phyloP scores from a whole-genome alignment of 2,113 vertebrate species.

The Diphyllodes magnificus region DNA sequence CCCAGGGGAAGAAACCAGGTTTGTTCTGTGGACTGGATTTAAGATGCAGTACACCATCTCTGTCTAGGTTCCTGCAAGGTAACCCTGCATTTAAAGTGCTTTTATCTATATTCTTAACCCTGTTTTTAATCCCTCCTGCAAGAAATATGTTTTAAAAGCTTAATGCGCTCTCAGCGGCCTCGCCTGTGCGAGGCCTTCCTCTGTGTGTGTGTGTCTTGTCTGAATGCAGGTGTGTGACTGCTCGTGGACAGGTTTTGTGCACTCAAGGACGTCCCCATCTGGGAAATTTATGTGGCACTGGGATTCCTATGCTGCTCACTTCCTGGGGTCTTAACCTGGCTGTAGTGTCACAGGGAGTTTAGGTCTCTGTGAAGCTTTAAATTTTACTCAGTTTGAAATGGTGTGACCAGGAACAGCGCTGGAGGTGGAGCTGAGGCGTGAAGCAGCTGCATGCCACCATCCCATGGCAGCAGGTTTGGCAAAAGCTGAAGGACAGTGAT shows the following conservation, averaged over 20 bases:
- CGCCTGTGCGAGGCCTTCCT: neutral
- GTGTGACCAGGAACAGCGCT: accelerated
- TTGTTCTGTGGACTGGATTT: neutral
- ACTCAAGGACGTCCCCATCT: neutral
- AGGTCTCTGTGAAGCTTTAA: neutral
- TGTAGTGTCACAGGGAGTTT: neutral
- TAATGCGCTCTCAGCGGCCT: neutral
- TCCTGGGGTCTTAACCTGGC: neutral
- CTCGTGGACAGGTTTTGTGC: accelerated
- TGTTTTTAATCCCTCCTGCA: neutral
- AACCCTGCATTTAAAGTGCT: neutral
- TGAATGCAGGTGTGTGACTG: neutral
- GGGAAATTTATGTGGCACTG: neutral
- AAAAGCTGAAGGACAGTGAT: neutral
- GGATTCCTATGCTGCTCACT: accelerated
- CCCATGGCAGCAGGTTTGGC: neutral
- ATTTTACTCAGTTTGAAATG: neutral
- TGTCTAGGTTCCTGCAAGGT: neutral
- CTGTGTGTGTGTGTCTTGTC: accelerated
- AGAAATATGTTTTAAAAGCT: neutral
- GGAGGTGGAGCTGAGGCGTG: accelerated
- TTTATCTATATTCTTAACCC: neutral
- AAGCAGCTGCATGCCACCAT: neutral
- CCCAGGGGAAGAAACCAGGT: neutral
- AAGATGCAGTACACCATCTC: neutral